These are phyloP conservation scores for Malurus alboscapulatus DNA, from an alignment of 2,113 vertebrate genomes.

Conservation along the genomic window DNA sequence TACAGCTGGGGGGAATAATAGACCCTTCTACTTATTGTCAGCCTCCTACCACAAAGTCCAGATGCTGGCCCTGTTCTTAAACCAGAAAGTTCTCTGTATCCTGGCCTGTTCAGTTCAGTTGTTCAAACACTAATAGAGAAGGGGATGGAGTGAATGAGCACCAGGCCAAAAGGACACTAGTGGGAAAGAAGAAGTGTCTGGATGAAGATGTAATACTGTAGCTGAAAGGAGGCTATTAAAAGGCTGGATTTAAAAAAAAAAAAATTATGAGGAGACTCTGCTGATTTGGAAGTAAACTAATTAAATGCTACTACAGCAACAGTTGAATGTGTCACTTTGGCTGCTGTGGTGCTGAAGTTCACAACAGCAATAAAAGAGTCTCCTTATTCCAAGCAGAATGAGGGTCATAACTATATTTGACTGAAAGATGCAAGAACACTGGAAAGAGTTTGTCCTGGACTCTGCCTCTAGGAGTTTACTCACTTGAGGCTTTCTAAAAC, in stretches of 20 bases:
- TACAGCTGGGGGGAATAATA: not conserved
- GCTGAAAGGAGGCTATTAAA: not conserved
- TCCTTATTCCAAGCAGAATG: not conserved
- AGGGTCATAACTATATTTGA: not conserved
- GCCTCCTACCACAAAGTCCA: not conserved
- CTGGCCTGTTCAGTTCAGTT: not conserved
- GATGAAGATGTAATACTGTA: conserved; percentile 7
- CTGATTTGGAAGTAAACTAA: not conserved
- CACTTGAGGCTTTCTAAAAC: not conserved
- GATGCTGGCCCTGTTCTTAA: not conserved
- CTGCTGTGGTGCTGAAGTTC: conserved; percentile 9
- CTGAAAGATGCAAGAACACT: not conserved
- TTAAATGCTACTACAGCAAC: not conserved
- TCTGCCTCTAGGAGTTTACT: not conserved
- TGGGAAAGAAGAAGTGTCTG: not conserved
- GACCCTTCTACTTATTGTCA: not conserved
- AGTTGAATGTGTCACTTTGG: not conserved
- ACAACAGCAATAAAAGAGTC: not conserved
- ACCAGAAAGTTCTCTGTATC: not conserved
- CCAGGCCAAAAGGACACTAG: not conserved
- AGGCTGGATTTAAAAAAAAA: not conserved
- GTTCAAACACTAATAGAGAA: not conserved
- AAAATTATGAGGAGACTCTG: not conserved
- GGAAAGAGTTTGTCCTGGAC: not conserved
- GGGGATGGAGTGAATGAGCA: not conserved